Base-by-base conservation (phyloP, 2,797 vertebrate genomes). In the Brachyrhaphis roseni region DNA sequence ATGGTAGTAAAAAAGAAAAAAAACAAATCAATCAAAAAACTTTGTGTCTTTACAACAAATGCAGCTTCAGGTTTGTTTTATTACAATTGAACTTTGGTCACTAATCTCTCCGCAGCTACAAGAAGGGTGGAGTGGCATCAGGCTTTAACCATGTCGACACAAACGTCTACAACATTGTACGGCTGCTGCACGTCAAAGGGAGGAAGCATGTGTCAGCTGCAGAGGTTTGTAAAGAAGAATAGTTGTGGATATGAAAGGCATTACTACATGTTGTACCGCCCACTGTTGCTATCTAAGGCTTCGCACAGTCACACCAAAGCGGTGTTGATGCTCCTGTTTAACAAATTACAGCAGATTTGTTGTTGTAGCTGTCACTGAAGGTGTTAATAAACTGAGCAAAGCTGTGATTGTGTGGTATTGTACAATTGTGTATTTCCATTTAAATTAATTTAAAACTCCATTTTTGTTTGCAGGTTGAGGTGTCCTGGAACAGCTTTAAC, bases 401-500 rank as follows among this genome's bases (percentile, higher is more conserved):
- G 76, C 36, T 16, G 16, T 28, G 80, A 70, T 64, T 59, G 46
- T 68, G 74, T 71, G 18, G 5, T 72, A 51, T 77, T 83, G 36
- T 18, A 77, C 55, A 76, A 75, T 64, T 28, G 15, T 15, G 43
- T 46, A 46, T 46, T 72, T 10, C 68, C 41, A 45, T 72, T 46
- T 16, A 46, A 72, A n/a, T 28, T 16, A 0, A 41, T 72, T 72
- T 46, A 28, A 45, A 46, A 18, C 12, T 83, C 39, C 71, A 34
- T 76, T 28, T 53, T 1, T 23, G 7, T 73, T 16, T 83, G 74
- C 88, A 97, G 97, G 97, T 97, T 75, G 96, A 97, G 0, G 90
- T 98, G 78, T 97, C 97, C 26, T 98, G 97, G 97, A 96, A 91
- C 90, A 98, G 96, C 82, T 97, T 98, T 84, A 98, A 98, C 89